Conservation (phyloP, 92 coral and sea anemone species). For the Palythoa caribaeorum region DNA sequence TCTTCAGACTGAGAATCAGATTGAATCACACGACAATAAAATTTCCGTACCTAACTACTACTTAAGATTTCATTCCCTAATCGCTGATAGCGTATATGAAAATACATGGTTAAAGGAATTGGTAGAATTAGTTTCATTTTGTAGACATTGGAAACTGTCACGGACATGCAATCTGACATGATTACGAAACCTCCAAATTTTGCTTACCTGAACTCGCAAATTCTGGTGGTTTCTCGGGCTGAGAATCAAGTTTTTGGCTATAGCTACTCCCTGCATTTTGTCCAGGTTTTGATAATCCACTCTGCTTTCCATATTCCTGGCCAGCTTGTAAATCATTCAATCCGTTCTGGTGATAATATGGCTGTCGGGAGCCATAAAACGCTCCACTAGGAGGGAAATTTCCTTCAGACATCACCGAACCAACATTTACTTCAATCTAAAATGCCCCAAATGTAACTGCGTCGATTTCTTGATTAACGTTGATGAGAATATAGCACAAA, state of each 20-base stretch:
- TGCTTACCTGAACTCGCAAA: slow-evolving; percentile 33
- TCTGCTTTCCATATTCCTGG: slow-evolving; percentile 61
- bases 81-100: background rate
- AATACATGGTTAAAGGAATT: background rate
- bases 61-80: background rate
- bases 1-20: background rate
- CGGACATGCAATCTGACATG: slow-evolving; percentile 1
- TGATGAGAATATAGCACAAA: background rate
- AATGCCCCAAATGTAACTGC: background rate
- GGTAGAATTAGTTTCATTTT: background rate
- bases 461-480: background rate
- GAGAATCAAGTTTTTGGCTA: background rate
- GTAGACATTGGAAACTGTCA: background rate
- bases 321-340: slow-evolving; percentile 74
- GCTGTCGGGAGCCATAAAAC: slow-evolving; percentile 81
- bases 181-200: slow-evolving; percentile 34
- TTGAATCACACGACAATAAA: background rate
- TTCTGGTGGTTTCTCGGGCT: slow-evolving; percentile 8
- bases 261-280: slow-evolving; percentile 29
- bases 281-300: slow-evolving; percentile 65
- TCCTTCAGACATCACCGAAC: slow-evolving; percentile 84
- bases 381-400: slow-evolving; percentile 74
- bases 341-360: slow-evolving; percentile 74
- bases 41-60: background rate
- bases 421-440: slow-evolving; percentile 59